phyloP scores from a whole-genome alignment of 2,113 vertebrate genomes.

The Terrapene triunguis region DNA sequence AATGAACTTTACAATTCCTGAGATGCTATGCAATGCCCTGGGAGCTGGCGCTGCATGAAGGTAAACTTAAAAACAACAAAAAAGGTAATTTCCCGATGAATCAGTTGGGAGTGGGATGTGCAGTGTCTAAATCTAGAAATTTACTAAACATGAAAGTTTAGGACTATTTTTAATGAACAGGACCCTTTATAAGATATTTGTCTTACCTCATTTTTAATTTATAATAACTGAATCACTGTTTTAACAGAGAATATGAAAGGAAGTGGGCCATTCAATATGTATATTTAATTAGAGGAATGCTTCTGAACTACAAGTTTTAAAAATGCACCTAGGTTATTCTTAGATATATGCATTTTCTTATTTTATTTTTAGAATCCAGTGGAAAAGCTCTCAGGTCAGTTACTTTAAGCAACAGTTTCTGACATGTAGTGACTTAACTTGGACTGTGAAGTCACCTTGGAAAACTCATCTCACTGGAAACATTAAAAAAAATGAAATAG shows the following conservation, averaged over 20 bases:
- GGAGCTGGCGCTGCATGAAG: constrained; percentile 5
- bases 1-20: background rate
- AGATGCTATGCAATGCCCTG: background rate
- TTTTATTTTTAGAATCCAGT: constrained; percentile 47
- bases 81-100: constrained; percentile 49
- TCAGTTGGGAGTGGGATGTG: background rate
- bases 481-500: background rate
- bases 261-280: constrained; percentile 47
- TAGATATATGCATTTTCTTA: constrained; percentile 38
- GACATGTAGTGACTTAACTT: constrained; percentile 64
- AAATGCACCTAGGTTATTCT: constrained; percentile 43
- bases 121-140: background rate
- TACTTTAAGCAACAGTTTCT: constrained; percentile 62
- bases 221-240: constrained; percentile 27
- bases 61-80: constrained; percentile 26
- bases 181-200: constrained; percentile 30
- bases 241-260: constrained; percentile 58
- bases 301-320: constrained; percentile 41
- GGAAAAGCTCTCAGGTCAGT: constrained; percentile 31
- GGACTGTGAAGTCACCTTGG: constrained; percentile 51
- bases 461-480: constrained; percentile 47
- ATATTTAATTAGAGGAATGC: constrained; percentile 53
- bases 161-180: constrained; percentile 41
- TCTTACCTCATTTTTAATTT: constrained; percentile 51
- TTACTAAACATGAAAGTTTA: constrained; percentile 53